Evolutionary conservation across 1,140 invertebrate species (phyloP).

Genomic region (Caenorhabditis tropicalis): DNA sequence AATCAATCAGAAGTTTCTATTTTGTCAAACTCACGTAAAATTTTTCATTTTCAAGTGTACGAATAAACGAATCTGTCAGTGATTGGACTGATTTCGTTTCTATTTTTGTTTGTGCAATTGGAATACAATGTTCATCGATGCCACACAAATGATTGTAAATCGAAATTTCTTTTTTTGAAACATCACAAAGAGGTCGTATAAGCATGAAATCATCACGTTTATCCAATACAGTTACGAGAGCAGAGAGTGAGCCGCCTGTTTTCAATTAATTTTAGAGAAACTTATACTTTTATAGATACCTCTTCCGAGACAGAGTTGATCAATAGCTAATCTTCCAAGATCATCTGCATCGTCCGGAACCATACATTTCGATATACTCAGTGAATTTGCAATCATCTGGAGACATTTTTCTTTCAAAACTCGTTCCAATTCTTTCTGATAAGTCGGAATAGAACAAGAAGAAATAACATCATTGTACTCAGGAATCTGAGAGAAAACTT

Average conservation of each 20-base stretch:
- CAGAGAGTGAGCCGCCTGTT: not conserved
- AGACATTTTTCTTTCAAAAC: conserved; percentile 47
- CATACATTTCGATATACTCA: conserved; percentile 50
- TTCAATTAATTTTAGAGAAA: not conserved
- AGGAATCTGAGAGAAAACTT: not conserved
- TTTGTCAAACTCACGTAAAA: not conserved
- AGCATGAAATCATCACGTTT: not conserved
- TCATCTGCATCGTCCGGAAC: conserved; percentile 42
- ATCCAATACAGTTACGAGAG: not conserved
- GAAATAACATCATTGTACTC: not conserved
- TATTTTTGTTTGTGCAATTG: not conserved
- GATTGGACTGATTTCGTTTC: not conserved
- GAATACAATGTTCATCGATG: conserved; percentile 10
- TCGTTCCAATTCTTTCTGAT: conserved; percentile 39
- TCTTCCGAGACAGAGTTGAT: conserved; percentile 22
- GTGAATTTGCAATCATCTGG: not conserved
- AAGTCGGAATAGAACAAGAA: conserved; percentile 27
- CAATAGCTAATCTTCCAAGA: conserved; percentile 43
- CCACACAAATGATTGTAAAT: not conserved
- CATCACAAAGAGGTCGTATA: not conserved
- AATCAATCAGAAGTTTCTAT: not conserved
- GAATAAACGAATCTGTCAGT: not conserved
- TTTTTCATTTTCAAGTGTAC: conserved; percentile 4
- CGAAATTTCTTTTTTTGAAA: not conserved
- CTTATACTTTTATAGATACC: not conserved